Conservation (phyloP, 2,113 vertebrate genomes). For the Sminthopsis crassicaudata region DNA sequence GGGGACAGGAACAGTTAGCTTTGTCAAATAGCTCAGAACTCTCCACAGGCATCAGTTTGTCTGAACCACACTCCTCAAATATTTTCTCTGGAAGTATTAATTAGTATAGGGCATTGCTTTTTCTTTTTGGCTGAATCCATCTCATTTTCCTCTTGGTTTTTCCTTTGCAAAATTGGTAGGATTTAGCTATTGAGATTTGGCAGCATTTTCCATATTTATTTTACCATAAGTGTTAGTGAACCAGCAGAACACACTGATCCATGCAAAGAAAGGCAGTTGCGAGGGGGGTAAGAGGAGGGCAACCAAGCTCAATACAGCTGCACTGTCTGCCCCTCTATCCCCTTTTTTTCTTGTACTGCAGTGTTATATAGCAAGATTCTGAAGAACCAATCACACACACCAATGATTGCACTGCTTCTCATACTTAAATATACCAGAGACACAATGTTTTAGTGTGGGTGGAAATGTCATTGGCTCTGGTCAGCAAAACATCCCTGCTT, state of each 20-base stretch:
- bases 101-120: conserved; percentile 5
- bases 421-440: background rate
- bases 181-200: conserved; percentile 52
- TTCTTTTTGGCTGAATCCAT: conserved; percentile 47
- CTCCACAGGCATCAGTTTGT: background rate
- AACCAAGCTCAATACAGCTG: background rate
- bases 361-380: background rate
- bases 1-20: background rate
- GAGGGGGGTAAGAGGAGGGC: no score
- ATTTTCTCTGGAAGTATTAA: background rate
- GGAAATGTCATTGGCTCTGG: background rate
- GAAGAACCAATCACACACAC: background rate
- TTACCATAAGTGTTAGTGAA: background rate
- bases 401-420: background rate
- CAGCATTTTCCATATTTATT: conserved; percentile 50
- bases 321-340: background rate
- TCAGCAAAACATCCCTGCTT: background rate
- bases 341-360: background rate
- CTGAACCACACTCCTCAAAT: background rate
- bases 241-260: background rate
- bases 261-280: background rate
- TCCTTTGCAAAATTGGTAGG: conserved; percentile 34
- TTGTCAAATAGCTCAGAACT: background rate
- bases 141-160: conserved; percentile 36
- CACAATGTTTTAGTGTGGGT: background rate